These are phyloP conservation scores for Setipinna tenuifilis DNA, from an alignment of 2,797 vertebrate species.

Conservation along the genomic window DNA sequence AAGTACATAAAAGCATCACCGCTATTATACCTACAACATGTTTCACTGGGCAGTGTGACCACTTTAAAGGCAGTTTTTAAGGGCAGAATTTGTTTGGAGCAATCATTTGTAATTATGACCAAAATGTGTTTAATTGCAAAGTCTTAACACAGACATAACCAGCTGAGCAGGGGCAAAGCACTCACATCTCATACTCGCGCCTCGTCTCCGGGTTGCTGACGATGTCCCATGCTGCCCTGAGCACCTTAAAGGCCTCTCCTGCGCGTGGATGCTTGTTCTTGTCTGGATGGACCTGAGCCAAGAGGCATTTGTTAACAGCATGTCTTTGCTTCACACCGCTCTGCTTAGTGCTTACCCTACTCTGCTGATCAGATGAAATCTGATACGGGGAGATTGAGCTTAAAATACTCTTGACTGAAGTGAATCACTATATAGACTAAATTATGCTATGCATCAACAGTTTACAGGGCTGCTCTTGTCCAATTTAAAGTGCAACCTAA, in stretches of 20 bases:
- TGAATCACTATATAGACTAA: neutral
- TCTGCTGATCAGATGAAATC: conserved; percentile 8
- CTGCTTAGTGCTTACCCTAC: neutral
- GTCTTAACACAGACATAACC: neutral
- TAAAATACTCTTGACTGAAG: neutral
- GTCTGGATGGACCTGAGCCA: conserved; percentile 91
- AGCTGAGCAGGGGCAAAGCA: conserved; percentile 24
- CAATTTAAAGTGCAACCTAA: neutral
- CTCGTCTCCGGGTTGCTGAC: conserved; percentile 91
- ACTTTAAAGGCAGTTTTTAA: too few relatives aligned
- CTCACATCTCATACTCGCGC: conserved; percentile 92
- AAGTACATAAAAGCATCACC: too few relatives aligned
- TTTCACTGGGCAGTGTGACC: too few relatives aligned
- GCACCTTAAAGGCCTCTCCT: conserved; percentile 93
- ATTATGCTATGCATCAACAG: neutral
- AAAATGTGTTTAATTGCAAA: too few relatives aligned
- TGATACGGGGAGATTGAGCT: neutral
- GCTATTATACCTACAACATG: too few relatives aligned
- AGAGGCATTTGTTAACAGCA: conserved; percentile 30
- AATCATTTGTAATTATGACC: too few relatives aligned
- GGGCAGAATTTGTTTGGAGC: too few relatives aligned
- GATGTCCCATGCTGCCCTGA: conserved; percentile 92
- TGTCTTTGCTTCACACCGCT: neutral
- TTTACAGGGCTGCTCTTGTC: neutral
- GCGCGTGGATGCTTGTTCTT: conserved; percentile 94